Evolutionary conservation across 2,888 invertebrate species (phyloP).

Genomic region (Amphipyra tragopoginis): DNA sequence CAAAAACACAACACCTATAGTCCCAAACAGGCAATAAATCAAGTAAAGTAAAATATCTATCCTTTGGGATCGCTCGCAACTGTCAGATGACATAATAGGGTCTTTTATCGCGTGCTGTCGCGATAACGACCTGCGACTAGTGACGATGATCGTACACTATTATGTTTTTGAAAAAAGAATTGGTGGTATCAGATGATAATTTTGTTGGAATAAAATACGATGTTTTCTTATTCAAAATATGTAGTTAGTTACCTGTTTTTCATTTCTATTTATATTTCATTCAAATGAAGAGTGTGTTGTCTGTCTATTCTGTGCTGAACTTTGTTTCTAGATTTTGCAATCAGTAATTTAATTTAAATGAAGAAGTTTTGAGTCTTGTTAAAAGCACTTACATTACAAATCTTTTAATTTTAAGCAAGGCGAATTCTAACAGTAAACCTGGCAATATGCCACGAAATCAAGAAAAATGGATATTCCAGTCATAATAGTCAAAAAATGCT

Average conservation of each 20-base stretch:
- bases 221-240: neutral
- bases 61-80: conserved; percentile 74
- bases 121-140: conserved; percentile 68
- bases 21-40: conserved; percentile 81
- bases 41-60: conserved; percentile 80
- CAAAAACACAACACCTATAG: conserved; percentile 69
- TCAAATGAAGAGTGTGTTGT: too few species aligned
- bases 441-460: too few species aligned
- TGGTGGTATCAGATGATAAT: conserved; percentile 27
- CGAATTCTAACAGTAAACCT: too few species aligned
- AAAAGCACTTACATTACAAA: too few species aligned
- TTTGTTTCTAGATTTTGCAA: too few species aligned
- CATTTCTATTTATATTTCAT: too few species aligned
- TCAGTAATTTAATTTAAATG: too few species aligned
- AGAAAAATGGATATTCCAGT: too few species aligned
- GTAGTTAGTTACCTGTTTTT: neutral
- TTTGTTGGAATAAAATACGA: conserved; percentile 3
- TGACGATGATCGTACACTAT: conserved; percentile 55
- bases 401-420: too few species aligned
- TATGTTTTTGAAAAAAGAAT: conserved; percentile 38
- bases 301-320: too few species aligned
- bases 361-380: too few species aligned
- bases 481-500: too few species aligned
- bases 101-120: conserved; percentile 67
- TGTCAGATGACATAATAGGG: conserved; percentile 83